phyloP scores from a whole-genome alignment of 2,797 vertebrate genomes.

The Falco biarmicus region DNA sequence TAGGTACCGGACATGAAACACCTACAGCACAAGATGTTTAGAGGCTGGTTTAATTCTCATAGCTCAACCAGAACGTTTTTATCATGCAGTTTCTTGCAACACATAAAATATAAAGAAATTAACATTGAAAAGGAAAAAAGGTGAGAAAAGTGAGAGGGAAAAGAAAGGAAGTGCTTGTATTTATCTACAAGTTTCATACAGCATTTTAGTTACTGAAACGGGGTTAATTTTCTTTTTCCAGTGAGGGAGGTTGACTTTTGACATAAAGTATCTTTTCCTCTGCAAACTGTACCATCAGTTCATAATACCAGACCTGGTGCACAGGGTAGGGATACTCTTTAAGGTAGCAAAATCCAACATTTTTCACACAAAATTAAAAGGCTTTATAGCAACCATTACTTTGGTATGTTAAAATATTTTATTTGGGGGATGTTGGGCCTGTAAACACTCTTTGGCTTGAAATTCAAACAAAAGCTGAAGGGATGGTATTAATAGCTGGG shows the following conservation, averaged over 20 bases:
- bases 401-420: not conserved
- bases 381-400: not conserved
- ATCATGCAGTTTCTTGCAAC: not conserved
- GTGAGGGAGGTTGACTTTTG: not conserved
- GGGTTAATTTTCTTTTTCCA: not conserved
- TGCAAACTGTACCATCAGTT: not conserved
- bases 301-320: not conserved
- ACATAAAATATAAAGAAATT: not conserved
- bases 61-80: not conserved
- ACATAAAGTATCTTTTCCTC: not conserved
- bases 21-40: not conserved
- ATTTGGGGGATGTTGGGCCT: not conserved
- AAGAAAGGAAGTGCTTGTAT: not conserved
- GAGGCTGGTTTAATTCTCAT: not conserved
- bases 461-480: not conserved
- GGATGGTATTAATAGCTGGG: not conserved
- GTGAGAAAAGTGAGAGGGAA: not conserved
- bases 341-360: not conserved
- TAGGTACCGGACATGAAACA: not conserved
- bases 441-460: not conserved
- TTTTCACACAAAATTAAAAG: not conserved
- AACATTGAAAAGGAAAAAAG: not conserved
- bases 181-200: not conserved
- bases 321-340: not conserved
- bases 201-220: not conserved